These are phyloP conservation scores for Ornithoptera alexandrae DNA, from an alignment of 2,888 invertebrate species.

Conservation along the genomic window DNA sequence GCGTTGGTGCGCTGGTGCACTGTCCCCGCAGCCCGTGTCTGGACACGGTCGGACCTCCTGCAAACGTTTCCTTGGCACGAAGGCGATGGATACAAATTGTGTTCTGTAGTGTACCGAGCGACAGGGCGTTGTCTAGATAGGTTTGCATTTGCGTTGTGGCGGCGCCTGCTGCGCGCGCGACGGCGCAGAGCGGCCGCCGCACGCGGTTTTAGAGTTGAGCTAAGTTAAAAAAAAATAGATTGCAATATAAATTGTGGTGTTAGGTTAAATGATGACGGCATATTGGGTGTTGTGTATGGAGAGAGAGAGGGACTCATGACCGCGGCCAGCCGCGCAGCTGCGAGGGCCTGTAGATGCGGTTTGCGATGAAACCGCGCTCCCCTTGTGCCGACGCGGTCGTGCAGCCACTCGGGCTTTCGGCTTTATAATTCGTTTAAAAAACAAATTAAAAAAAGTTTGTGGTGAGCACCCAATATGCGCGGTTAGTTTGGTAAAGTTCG, in stretches of 20 bases:
- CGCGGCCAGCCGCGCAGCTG: neutral
- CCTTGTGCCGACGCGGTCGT: neutral
- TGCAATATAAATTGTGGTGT: slow-evolving; percentile 71
- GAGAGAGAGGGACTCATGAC: slow-evolving; percentile 35
- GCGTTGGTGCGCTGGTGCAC: neutral
- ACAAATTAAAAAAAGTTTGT: neutral
- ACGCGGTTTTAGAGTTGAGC: slow-evolving; percentile 53
- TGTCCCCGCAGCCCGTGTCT: neutral
- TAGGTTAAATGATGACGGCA: slow-evolving; percentile 61
- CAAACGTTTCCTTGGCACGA: slow-evolving; percentile 56
- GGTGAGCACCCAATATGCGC: slow-evolving; percentile 55
- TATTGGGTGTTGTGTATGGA: slow-evolving; percentile 77
- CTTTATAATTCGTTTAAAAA: neutral
- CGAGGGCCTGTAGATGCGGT: too few relatives aligned
- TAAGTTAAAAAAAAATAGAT: slow-evolving; percentile 71
- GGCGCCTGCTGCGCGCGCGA: slow-evolving; percentile 36
- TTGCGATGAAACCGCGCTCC: too few relatives aligned
- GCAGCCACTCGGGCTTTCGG: slow-evolving; percentile 3
- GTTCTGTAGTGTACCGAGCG: slow-evolving; percentile 76
- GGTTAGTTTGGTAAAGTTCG: slow-evolving; percentile 52
- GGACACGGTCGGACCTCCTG: neutral
- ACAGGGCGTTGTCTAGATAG: slow-evolving; percentile 73
- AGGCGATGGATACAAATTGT: slow-evolving; percentile 75
- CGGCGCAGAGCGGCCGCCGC: slow-evolving; percentile 40
- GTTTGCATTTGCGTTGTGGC: slow-evolving; percentile 50